These are phyloP conservation scores for Leuciscus waleckii DNA, from an alignment of 2,797 vertebrate genomes.

Conservation along the genomic window DNA sequence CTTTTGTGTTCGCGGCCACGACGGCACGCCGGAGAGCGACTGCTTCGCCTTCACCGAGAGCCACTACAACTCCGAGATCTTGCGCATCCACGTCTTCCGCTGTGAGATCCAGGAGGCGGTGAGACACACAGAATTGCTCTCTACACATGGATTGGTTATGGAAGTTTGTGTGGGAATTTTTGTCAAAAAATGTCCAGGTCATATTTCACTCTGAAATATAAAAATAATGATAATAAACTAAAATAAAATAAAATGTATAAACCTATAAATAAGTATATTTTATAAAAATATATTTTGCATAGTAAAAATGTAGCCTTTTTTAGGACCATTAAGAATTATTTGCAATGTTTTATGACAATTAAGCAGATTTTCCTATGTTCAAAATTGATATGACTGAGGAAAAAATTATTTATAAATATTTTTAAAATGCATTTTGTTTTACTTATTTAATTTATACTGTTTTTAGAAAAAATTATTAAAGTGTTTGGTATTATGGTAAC, in stretches of 20 bases:
- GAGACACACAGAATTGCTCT: slow-evolving; percentile 70
- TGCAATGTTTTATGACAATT: not conserved
- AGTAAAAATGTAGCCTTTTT: not conserved
- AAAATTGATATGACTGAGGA: not conserved
- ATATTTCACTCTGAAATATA: not conserved
- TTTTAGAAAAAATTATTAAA: not conserved
- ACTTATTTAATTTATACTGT: not conserved
- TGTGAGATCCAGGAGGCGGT: slow-evolving; percentile 99
- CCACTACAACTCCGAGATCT: slow-evolving; percentile 97
- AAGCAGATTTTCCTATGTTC: not conserved
- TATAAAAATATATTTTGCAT: not conserved
- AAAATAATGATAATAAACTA: no score
- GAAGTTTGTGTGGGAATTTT: not conserved
- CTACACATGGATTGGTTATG: not conserved
- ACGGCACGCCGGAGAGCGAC: slow-evolving; percentile 94
- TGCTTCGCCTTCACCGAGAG: slow-evolving; percentile 99
- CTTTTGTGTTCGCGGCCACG: slow-evolving; percentile 97
- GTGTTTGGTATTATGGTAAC: not conserved
- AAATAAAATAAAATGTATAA: no score
- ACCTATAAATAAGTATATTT: no score
- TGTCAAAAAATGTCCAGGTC: not conserved
- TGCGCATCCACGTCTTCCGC: slow-evolving; percentile 98
- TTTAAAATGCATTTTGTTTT: not conserved
- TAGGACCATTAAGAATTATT: not conserved
- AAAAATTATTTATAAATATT: not conserved